Evolutionary conservation across 2,888 invertebrate genomes (phyloP), one percentile per base, ranked within the genome.

Genomic region (Seira ritae): DNA sequence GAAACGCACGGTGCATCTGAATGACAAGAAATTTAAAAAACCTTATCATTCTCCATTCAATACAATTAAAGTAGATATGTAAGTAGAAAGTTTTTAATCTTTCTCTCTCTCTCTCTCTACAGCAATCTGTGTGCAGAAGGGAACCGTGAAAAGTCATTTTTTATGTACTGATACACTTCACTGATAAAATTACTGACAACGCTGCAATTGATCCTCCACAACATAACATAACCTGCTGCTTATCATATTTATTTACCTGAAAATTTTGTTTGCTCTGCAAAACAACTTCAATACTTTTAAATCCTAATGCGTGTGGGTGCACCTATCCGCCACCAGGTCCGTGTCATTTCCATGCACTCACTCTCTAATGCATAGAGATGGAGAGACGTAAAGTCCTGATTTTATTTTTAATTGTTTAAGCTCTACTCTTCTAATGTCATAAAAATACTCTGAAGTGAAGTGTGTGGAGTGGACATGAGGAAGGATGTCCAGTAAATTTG

Each of bases 1-100:
- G 90, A 95, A 95, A 84, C 94, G 91, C 90, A 93, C 94, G 46
- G 91, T 91, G 90, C 95, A 95, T 71, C 92, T 90, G 77, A 73
- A 88, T 86, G 73, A 80, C 31, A 77, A n/a, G n/a, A n/a, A 66
- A 79, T 68, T 80, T 73, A 72, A 69, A 78, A 42, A 69, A 17
- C 69, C 20, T 69, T 46, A 80, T 55, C 23, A 62, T 50, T n/a
- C n/a, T n/a, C n/a, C 50, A 50, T n/a, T n/a, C n/a, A 50, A 50
- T 15, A 50, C 31, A 31, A 42, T 37, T 31, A 42, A 23, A 24
- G 23, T 24, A 24, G 10, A 66, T 66, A 66, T 19, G 42, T n/a
- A n/a, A 31, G 31, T 4, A 31, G 8, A 31, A 31, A 31, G 12
- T 8, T 50, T 50, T 50, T 50, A 31, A 31, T 50, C 50, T 12